These are phyloP conservation scores for Yoshiicerus persimilis DNA, from an alignment of 1,140 invertebrate species.

Conservation along the genomic window DNA sequence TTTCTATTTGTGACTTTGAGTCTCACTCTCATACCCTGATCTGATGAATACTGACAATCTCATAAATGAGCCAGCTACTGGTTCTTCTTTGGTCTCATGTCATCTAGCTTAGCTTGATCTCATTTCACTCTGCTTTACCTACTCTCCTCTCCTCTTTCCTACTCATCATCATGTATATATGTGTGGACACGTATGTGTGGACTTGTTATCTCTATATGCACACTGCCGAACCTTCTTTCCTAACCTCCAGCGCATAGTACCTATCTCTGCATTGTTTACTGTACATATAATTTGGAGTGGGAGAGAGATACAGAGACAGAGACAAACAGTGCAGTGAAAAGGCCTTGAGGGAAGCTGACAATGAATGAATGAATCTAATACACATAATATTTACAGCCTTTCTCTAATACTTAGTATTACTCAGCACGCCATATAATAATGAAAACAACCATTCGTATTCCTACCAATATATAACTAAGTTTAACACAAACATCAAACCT, in stretches of 20 bases:
- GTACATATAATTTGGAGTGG: too few species aligned
- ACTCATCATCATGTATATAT: background rate
- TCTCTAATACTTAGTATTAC: background rate
- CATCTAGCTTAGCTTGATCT: background rate
- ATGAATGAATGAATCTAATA: background rate
- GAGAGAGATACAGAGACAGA: background rate
- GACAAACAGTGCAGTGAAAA: background rate
- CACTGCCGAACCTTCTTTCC: background rate
- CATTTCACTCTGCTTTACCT: background rate
- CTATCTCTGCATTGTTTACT: too few species aligned
- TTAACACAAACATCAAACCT: background rate
- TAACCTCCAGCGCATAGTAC: background rate
- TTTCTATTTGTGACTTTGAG: background rate
- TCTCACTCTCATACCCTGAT: background rate
- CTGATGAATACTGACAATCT: background rate
- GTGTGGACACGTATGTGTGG: background rate
- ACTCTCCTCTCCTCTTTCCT: background rate
- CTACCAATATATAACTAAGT: background rate
- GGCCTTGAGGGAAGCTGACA: background rate
- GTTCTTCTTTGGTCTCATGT: background rate
- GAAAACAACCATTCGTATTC: background rate
- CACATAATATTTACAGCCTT: background rate
- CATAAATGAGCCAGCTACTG: background rate
- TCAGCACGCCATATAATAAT: background rate
- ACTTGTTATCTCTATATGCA: background rate